Evolutionary conservation across 2,888 invertebrate species (phyloP).

Genomic region (Crossocerus cetratus): DNA sequence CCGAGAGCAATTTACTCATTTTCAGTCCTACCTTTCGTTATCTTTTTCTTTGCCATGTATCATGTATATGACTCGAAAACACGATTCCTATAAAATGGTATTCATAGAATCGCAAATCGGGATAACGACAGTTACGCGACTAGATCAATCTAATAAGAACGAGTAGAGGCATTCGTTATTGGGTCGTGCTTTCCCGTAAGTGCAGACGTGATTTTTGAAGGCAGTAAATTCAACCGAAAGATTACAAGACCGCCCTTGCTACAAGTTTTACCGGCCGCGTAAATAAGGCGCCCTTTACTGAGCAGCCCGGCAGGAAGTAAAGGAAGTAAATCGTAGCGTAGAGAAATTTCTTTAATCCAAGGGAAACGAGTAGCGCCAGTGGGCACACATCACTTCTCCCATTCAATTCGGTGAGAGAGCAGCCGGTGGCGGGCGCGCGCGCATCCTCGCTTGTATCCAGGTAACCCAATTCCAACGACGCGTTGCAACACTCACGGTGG

Average conservation of each 20-base stretch:
- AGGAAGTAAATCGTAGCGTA: constrained; percentile 10
- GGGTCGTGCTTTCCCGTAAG: no score
- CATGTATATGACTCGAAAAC: neutral
- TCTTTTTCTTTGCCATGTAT: neutral
- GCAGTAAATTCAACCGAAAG: neutral
- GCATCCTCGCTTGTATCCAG: constrained; percentile 14
- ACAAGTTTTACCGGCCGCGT: neutral
- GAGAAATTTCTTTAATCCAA: constrained; percentile 30
- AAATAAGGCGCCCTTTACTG: constrained; percentile 3
- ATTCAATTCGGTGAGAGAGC: constrained; percentile 27
- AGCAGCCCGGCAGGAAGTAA: neutral
- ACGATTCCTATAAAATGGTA: no score
- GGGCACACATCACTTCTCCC: constrained; percentile 25
- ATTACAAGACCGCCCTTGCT: neutral
- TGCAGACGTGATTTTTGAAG: neutral
- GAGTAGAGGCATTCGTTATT: no score
- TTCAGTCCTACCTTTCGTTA: constrained; percentile 35
- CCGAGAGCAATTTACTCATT: constrained; percentile 58
- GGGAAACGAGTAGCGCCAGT: constrained; percentile 19
- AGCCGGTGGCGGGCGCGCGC: no score
- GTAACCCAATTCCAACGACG: constrained; percentile 42
- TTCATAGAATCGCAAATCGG: no score
- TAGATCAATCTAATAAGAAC: no score
- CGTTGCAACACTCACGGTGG: constrained; percentile 29
- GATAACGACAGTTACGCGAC: no score